These are phyloP conservation scores for Acleris cristana DNA, from an alignment of 2,888 invertebrate species.

Conservation along the genomic window DNA sequence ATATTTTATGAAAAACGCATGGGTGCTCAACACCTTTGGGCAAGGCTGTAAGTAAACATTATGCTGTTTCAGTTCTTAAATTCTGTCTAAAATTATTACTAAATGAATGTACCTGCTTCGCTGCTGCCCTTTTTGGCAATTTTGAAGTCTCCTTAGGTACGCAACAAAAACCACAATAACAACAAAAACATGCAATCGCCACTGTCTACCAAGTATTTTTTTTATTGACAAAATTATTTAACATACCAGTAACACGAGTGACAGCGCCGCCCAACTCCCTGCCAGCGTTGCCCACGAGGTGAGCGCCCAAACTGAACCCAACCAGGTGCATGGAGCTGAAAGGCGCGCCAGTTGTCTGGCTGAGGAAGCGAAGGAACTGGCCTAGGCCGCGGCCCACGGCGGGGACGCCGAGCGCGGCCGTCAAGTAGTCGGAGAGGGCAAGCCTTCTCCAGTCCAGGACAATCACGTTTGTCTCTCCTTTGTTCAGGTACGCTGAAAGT, in stretches of 20 bases:
- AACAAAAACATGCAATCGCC: too few relatives aligned
- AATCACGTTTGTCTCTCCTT: conserved; percentile 66
- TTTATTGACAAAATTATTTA: background rate
- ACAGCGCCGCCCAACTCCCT: conserved; percentile 60
- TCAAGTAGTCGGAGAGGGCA: conserved; percentile 55
- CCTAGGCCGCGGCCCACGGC: conserved; percentile 69
- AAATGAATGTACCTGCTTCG: too few relatives aligned
- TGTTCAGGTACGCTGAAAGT: conserved; percentile 56
- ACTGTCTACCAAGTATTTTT: too few relatives aligned
- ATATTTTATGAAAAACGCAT: too few relatives aligned
- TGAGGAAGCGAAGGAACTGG: conserved; percentile 64
- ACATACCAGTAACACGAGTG: conserved; percentile 68
- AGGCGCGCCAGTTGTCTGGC: conserved; percentile 54
- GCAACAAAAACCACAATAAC: too few relatives aligned
- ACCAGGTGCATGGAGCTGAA: conserved; percentile 65
- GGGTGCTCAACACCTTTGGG: too few relatives aligned
- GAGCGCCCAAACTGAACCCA: conserved; percentile 79
- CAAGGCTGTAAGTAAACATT: too few relatives aligned
- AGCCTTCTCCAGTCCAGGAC: conserved; percentile 70
- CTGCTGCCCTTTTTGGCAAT: too few relatives aligned
- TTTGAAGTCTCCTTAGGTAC: too few relatives aligned
- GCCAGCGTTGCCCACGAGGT: conserved; percentile 72
- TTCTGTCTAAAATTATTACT: too few relatives aligned
- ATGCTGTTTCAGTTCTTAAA: too few relatives aligned
- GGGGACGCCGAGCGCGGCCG: conserved; percentile 63